A percentile compares a stretch with the other conserved stretches of the same genome.
Evolutionary conservation across 2,888 invertebrate genomes (phyloP).

Genomic region (Oligia fasciuncula): DNA sequence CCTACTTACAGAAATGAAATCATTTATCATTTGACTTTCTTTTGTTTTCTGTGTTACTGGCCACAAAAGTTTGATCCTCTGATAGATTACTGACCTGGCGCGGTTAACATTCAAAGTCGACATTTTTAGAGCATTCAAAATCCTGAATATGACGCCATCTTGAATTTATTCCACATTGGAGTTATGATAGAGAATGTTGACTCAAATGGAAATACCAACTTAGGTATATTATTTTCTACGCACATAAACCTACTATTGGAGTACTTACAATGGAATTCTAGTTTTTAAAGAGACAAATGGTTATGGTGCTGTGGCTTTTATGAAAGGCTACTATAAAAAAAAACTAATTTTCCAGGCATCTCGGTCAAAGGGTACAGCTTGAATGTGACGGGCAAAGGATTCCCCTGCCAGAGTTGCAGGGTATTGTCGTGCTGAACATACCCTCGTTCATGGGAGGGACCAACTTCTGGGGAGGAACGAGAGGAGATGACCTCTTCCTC

Average conservation of each 20-base stretch:
- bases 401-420: conserved; percentile 98
- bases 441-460: conserved; percentile 99
- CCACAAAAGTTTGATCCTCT: background rate
- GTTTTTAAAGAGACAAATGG: too few relatives aligned
- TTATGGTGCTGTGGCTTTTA: too few relatives aligned
- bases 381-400: conserved; percentile 99
- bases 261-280: background rate
- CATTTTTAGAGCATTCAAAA: background rate
- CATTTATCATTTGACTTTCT: background rate
- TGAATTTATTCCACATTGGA: background rate
- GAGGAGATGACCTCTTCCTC: conserved; percentile 97
- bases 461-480: conserved; percentile 99
- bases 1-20: too few relatives aligned
- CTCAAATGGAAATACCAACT: too few relatives aligned
- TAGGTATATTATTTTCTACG: too few relatives aligned
- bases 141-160: background rate
- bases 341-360: conserved; percentile 89
- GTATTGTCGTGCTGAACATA: conserved; percentile 99
- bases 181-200: too few relatives aligned
- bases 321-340: too few relatives aligned
- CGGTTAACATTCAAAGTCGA: background rate
- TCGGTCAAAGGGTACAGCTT: conserved; percentile 98
- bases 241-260: too few relatives aligned
- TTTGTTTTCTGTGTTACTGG: conserved; percentile 1
- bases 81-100: background rate